Evolutionary conservation across 2,888 invertebrate species (phyloP).

Genomic region (Blastobasis adustella): DNA sequence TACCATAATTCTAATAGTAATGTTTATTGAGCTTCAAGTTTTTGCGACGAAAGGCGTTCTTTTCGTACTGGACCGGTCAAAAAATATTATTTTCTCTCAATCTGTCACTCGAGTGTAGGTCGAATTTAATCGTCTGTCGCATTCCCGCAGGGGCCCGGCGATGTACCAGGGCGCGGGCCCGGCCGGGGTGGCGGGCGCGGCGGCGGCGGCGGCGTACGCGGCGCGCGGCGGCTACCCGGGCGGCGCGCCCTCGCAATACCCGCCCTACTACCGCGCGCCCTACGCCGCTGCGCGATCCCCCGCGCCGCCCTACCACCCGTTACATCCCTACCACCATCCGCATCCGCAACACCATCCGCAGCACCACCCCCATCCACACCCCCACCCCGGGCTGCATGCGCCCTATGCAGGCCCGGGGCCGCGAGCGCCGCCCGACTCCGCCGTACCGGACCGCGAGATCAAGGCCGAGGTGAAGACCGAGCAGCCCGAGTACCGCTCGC

Average conservation of each 20-base stretch:
- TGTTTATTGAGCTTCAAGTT: too few relatives aligned
- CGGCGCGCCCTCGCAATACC: neutral
- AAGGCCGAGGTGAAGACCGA: constrained; percentile 67
- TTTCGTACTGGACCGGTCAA: too few relatives aligned
- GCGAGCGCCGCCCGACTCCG: constrained; percentile 12
- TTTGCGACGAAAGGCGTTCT: too few relatives aligned
- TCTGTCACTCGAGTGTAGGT: too few relatives aligned
- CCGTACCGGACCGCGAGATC: constrained; percentile 41
- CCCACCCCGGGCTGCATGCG: constrained; percentile 7
- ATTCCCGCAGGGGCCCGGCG: constrained; percentile 46
- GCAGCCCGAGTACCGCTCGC: constrained; percentile 53
- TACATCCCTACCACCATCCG: constrained; percentile 5
- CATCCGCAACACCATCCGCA: constrained; percentile 5
- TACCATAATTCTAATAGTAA: too few relatives aligned
- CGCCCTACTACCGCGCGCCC: too few relatives aligned
- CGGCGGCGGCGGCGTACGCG: constrained; percentile 18
- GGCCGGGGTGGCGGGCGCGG: constrained; percentile 26
- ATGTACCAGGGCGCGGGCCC: constrained; percentile 51
- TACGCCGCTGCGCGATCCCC: constrained; percentile 8
- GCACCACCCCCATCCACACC: constrained; percentile 4
- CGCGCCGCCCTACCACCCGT: constrained; percentile 7
- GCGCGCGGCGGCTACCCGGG: constrained; percentile 7
- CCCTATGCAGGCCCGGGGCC: constrained; percentile 8
- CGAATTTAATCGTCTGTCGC: too few relatives aligned
- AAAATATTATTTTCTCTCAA: too few relatives aligned